Evolutionary conservation across 2,797 vertebrate genomes (phyloP).

Genomic region (Sebastes hubbsi): DNA sequence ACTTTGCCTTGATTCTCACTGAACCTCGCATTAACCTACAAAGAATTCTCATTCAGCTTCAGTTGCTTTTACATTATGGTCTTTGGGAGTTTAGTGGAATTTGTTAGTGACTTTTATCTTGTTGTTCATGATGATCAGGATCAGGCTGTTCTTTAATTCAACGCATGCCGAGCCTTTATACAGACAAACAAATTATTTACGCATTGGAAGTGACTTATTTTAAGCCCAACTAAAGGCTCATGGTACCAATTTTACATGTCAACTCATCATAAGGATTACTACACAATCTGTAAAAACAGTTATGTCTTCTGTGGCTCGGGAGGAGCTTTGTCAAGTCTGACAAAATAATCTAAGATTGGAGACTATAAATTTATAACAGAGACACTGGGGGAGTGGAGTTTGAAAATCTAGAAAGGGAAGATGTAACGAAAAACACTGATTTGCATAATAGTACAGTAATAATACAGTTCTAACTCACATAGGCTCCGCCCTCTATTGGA

Average conservation of each 20-base stretch:
- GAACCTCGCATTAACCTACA: conserved; percentile 18
- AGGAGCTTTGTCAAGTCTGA: neutral
- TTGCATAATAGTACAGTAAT: neutral
- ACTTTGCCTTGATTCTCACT: conserved; percentile 24
- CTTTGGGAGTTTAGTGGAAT: neutral
- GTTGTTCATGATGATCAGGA: neutral
- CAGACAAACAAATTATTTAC: conserved; percentile 21
- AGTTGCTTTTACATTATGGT: neutral
- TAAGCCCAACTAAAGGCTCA: no score
- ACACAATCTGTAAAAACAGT: neutral
- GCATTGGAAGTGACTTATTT: neutral
- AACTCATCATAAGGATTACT: neutral
- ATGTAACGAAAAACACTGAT: neutral
- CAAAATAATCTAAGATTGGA: neutral
- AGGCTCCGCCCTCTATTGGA: no score
- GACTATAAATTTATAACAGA: neutral
- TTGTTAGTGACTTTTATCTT: neutral
- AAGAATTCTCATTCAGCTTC: neutral
- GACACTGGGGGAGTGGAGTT: neutral
- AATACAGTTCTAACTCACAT: neutral
- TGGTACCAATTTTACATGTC: neutral
- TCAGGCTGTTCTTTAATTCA: neutral
- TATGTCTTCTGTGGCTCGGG: neutral
- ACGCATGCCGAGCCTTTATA: neutral
- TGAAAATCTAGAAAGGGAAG: neutral